These are phyloP conservation scores for Batillaria attramentaria DNA, from an alignment of 1,140 invertebrate species.

Conservation along the genomic window DNA sequence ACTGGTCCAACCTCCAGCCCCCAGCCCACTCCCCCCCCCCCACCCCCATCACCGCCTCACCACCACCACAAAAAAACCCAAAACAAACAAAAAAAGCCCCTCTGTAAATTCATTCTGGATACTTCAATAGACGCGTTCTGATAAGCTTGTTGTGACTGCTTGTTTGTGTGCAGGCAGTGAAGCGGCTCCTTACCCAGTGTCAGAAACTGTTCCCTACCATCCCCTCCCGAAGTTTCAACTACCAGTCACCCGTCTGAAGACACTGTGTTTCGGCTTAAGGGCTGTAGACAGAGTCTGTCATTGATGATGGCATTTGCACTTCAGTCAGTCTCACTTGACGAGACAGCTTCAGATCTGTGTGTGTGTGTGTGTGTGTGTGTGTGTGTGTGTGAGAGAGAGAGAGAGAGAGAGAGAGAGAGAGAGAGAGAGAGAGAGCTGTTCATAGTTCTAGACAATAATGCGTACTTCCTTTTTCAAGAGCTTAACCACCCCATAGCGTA, in stretches of 20 bases:
- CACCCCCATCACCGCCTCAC: too few species aligned
- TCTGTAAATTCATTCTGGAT: background rate
- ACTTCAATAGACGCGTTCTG: background rate
- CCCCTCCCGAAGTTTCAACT: conserved; percentile 98
- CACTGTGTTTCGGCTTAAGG: too few species aligned
- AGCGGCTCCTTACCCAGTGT: conserved; percentile 96
- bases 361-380: conserved; percentile 15
- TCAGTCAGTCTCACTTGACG: background rate
- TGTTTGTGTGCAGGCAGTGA: conserved; percentile 73
- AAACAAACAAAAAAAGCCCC: too few species aligned
- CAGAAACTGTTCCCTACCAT: conserved; percentile 98
- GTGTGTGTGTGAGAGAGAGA: conserved; percentile 10
- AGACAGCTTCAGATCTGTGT: background rate
- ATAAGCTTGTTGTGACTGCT: background rate
- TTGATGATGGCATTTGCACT: too few species aligned
- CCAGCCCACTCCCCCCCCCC: too few species aligned
- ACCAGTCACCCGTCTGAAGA: too few species aligned
- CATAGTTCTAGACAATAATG: too few species aligned
- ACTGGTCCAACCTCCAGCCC: too few species aligned
- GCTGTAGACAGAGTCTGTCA: too few species aligned
- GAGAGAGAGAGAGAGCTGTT: background rate
- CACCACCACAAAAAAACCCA: too few species aligned
- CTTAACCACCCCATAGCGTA: too few species aligned
- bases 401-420: background rate
- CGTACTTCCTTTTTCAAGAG: too few species aligned